Conservation (phyloP, 2,888 invertebrate genomes). For the Amblyteles armatorius region DNA sequence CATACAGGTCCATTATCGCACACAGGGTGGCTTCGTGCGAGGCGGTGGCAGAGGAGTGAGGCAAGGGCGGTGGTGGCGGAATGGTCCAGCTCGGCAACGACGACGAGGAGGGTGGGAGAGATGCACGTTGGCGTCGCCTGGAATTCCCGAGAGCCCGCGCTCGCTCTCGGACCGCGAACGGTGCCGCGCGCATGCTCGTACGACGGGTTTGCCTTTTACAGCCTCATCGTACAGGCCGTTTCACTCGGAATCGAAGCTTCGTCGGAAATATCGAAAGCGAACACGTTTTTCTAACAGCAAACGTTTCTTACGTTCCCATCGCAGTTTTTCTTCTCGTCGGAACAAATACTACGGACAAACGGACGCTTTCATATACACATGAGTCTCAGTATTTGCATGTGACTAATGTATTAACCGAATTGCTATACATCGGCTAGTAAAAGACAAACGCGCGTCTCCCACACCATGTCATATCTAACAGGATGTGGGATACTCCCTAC, state of each 20-base stretch:
- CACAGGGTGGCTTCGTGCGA: slow-evolving; percentile 55
- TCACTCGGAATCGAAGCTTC: slow-evolving; percentile 71
- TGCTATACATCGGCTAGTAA: too few relatives aligned
- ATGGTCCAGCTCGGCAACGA: slow-evolving; percentile 52
- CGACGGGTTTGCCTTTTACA: slow-evolving; percentile 75
- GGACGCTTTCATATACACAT: too few relatives aligned
- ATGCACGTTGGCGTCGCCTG: slow-evolving; percentile 75
- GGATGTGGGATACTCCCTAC: too few relatives aligned
- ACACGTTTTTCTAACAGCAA: slow-evolving; percentile 31
- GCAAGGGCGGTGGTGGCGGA: slow-evolving; percentile 45
- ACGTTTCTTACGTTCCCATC: slow-evolving; percentile 37
- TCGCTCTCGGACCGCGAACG: slow-evolving; percentile 68
- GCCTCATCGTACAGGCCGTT: slow-evolving; percentile 78
- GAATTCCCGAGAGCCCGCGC: slow-evolving; percentile 71
- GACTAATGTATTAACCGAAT: too few relatives aligned
- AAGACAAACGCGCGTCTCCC: too few relatives aligned
- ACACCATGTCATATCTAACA: too few relatives aligned
- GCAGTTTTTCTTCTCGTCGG: slow-evolving; percentile 21
- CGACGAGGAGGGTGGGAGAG: slow-evolving; percentile 62
- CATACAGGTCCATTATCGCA: slow-evolving; percentile 77
- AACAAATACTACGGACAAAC: neutral
- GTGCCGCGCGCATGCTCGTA: slow-evolving; percentile 66
- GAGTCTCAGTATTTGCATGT: too few relatives aligned
- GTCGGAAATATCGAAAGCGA: slow-evolving; percentile 68
- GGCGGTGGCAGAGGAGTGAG: slow-evolving; percentile 62